phyloP scores from a whole-genome alignment of 2,797 vertebrate species.

The Sebastes melanostomus region DNA sequence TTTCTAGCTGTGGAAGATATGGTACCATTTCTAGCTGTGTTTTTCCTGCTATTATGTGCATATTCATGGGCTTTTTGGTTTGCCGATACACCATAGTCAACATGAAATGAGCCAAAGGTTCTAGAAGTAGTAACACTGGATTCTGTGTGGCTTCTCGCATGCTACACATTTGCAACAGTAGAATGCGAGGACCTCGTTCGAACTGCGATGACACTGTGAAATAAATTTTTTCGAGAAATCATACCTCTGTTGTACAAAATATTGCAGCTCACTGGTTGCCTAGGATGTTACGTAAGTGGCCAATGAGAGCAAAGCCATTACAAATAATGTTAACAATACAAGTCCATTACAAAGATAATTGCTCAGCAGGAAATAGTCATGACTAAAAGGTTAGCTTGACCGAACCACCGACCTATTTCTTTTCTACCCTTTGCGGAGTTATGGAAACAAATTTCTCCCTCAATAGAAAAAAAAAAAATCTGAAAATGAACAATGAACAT shows the following conservation, averaged over 20 bases:
- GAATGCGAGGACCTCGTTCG: background rate
- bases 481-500: conserved; percentile 18
- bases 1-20: background rate
- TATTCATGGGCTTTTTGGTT: background rate
- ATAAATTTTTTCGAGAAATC: background rate
- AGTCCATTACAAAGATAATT: conserved; percentile 29
- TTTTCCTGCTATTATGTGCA: background rate
- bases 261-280: background rate
- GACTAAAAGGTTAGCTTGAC: conserved; percentile 5
- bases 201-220: background rate
- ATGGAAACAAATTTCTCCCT: background rate
- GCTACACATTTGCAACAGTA: background rate
- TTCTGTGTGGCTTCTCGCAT: background rate
- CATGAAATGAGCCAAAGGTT: background rate
- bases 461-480: background rate
- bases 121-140: background rate
- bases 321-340: background rate
- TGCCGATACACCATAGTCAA: background rate
- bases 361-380: conserved; percentile 4
- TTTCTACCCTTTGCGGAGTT: background rate
- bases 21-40: background rate
- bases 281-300: background rate
- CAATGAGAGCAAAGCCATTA: background rate
- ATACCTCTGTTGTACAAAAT: background rate
- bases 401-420: background rate